Evolutionary conservation across 2,113 vertebrate genomes (phyloP).

Genomic region (Urocitellus parryii): DNA sequence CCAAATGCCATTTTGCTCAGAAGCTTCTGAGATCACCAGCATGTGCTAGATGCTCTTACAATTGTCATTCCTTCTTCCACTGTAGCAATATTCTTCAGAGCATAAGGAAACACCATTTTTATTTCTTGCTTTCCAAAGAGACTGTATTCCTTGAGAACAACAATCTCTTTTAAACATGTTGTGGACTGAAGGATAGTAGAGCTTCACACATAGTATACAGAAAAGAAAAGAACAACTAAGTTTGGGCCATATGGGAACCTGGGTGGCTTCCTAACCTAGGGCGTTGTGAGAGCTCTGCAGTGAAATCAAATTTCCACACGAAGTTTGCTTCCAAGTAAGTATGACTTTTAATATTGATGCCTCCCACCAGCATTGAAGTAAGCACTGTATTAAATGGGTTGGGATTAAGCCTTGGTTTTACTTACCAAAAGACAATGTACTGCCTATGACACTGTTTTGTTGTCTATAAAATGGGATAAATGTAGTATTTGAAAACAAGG

Average conservation of each 20-base stretch:
- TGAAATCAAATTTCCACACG: neutral
- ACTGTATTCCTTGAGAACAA: neutral
- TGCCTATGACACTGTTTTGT: neutral
- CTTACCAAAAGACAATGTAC: neutral
- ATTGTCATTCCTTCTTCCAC: too few species aligned
- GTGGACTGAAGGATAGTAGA: neutral
- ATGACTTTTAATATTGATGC: neutral
- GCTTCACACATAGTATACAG: neutral
- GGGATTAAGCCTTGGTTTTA: neutral
- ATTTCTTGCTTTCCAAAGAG: neutral
- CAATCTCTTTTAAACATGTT: neutral
- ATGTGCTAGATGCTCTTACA: neutral
- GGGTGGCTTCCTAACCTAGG: neutral
- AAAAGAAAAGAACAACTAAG: neutral
- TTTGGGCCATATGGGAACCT: neutral
- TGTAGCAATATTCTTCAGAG: neutral
- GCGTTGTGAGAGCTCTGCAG: neutral
- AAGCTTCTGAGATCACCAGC: neutral
- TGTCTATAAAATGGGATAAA: neutral
- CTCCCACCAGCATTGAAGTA: neutral
- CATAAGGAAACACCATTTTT: neutral
- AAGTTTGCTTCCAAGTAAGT: neutral
- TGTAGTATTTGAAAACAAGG: neutral
- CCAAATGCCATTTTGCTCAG: neutral
- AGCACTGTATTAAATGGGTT: neutral